A percentile compares a stretch with the other conserved stretches of the same genome.
Conservation (phyloP, 2,888 invertebrate species). For the Tanypteryx hageni region DNA sequence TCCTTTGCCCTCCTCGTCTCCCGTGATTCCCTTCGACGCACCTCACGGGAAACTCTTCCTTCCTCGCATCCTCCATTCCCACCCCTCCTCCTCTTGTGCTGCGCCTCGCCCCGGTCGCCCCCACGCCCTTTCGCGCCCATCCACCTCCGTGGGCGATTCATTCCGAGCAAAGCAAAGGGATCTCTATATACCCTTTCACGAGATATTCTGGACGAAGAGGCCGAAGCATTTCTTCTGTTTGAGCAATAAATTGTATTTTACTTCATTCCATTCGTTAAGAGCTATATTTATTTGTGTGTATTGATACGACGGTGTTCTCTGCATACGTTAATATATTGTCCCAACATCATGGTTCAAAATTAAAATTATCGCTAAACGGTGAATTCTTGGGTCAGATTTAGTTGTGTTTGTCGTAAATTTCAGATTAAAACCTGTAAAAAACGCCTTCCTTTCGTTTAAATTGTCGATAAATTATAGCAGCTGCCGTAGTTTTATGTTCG, state of each 20-base stretch:
- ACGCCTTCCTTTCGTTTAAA: not conserved
- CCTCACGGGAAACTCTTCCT: not conserved
- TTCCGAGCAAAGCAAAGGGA: not conserved
- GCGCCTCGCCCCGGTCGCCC: not conserved
- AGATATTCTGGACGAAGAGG: not conserved
- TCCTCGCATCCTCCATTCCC: not conserved
- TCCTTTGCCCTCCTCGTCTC: not conserved
- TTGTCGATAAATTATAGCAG: not conserved
- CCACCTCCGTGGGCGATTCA: not conserved
- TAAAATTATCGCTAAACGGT: conserved; percentile 1
- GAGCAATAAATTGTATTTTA: not conserved
- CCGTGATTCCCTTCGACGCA: not conserved
- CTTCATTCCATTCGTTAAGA: not conserved
- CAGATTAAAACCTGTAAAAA: not conserved
- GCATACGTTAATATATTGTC: not conserved
- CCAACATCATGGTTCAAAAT: not conserved
- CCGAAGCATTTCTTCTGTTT: not conserved
- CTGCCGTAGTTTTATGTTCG: not conserved
- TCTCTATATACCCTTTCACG: no score
- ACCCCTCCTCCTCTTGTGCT: not conserved
- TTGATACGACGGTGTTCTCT: not conserved
- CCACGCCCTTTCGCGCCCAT: no score
- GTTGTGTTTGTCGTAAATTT: not conserved
- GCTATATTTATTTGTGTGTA: not conserved
- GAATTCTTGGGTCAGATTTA: not conserved